phyloP scores from a whole-genome alignment of 2,888 invertebrate species.

The Dione vanillae region DNA sequence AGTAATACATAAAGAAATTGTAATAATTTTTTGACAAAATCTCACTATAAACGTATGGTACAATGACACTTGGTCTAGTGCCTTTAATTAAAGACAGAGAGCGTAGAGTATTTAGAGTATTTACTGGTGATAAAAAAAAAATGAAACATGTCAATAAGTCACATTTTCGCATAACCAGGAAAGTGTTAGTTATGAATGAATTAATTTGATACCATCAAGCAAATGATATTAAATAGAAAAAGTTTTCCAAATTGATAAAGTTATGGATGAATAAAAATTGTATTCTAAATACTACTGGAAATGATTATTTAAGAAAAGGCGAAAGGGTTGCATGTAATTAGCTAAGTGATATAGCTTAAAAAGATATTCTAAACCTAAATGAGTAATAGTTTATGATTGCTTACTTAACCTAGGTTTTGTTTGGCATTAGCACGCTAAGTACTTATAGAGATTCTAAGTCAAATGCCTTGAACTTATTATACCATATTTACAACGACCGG shows the following conservation, averaged over 20 bases:
- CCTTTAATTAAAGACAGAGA: too few relatives aligned
- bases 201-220: background rate
- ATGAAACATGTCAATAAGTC: background rate
- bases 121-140: background rate
- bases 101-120: too few relatives aligned
- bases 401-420: constrained; percentile 9
- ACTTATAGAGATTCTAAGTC: constrained; percentile 31
- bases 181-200: constrained; percentile 1
- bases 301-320: background rate
- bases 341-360: background rate
- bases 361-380: background rate
- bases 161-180: background rate
- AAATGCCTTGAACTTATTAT: constrained; percentile 18
- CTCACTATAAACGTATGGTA: too few relatives aligned
- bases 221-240: background rate
- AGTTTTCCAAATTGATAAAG: background rate
- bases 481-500: background rate
- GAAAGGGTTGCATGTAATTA: background rate
- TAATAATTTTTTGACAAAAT: too few relatives aligned
- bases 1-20: background rate
- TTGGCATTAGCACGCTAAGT: constrained; percentile 15
- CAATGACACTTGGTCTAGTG: too few relatives aligned
- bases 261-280: background rate
- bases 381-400: background rate
- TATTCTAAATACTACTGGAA: background rate